Evolutionary conservation across 2,888 invertebrate genomes (phyloP).

Genomic region (Geophilus truncorum): DNA sequence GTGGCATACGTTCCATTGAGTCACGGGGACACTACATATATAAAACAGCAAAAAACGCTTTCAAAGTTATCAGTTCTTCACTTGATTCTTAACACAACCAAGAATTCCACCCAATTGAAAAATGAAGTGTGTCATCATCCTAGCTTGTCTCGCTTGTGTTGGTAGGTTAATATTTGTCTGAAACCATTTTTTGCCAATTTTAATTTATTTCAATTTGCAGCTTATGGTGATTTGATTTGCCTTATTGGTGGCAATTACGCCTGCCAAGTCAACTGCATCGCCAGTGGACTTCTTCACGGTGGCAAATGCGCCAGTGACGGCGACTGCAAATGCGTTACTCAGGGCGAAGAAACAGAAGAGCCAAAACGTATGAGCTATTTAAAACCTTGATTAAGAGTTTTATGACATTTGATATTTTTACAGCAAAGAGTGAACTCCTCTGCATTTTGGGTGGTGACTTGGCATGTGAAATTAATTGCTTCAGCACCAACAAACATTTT

Average conservation of each 20-base stretch:
- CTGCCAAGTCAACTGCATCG: conserved; percentile 11
- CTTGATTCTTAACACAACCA: not conserved
- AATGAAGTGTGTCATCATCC: not conserved
- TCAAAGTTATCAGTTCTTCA: not conserved
- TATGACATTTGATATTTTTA: not conserved
- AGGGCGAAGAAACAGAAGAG: not conserved
- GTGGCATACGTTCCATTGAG: too few relatives aligned
- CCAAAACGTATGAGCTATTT: not conserved
- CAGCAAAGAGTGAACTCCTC: not conserved
- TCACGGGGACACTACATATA: too few relatives aligned
- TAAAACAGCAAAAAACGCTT: not conserved
- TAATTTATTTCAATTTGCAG: not conserved
- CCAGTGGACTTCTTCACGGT: conserved; percentile 3
- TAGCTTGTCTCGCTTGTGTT: not conserved
- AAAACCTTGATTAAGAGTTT: not conserved
- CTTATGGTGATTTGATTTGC: conserved; percentile 3
- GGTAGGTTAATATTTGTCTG: not conserved
- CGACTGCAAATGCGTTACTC: not conserved
- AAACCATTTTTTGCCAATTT: not conserved
- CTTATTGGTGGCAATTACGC: not conserved
- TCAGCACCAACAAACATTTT: not conserved
- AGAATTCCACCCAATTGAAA: not conserved
- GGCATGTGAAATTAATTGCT: conserved; percentile 22
- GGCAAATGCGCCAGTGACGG: not conserved
- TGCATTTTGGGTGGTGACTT: conserved; percentile 22